Base-by-base conservation (phyloP, 2,797 vertebrate species). In the Vireo griseus region DNA sequence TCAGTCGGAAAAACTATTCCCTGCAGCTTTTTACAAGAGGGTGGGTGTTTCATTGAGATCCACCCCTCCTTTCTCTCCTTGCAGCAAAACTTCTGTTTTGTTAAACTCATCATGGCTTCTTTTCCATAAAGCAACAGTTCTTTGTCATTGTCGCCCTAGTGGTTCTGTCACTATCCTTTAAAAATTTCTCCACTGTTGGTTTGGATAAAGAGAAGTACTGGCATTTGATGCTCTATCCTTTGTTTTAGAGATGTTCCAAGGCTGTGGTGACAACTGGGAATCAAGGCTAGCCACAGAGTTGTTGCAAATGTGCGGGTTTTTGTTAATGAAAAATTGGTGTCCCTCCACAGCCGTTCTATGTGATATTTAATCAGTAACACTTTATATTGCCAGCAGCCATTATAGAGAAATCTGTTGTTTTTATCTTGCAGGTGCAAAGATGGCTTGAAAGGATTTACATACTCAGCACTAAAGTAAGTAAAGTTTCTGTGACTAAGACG, bases 381-480 rank as follows among this genome's bases (percentile, higher is more conserved):
- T 84, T 83, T 21, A 14, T 57, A 17, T 17, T 92, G 29, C 37
- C 66, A 75, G n/a, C 58, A 78, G 29, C 25, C 48, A 0, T 52
- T 83, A 22, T 1, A 91, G 42, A 54, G 47, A 71, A 89, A 75
- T 33, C 9, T 76, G 18, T 83, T 67, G n/a, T 3, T 94, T 97
- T 94, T 94, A 16, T 96, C 19, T 97, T 98, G 86, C 97, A 99
- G 99, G 95, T 98, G 98, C 97, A 99, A 99, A 97, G 99, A 99
- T 79, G 99, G 99, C 78, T 99, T 99, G 92, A 99, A 99, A 97
- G 99, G 99, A 95, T 99, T 99, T 98, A 97, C 98, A 8, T 99
- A 99, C 90, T 99, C 99, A 69, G 99, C 99, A 14, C 98, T 99
- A 44, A 99, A 99, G 99, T 99, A 98, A 98, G 99, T 98, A 63